Base-by-base conservation (phyloP, 2,113 vertebrate genomes). In the Electrona antarctica region DNA sequence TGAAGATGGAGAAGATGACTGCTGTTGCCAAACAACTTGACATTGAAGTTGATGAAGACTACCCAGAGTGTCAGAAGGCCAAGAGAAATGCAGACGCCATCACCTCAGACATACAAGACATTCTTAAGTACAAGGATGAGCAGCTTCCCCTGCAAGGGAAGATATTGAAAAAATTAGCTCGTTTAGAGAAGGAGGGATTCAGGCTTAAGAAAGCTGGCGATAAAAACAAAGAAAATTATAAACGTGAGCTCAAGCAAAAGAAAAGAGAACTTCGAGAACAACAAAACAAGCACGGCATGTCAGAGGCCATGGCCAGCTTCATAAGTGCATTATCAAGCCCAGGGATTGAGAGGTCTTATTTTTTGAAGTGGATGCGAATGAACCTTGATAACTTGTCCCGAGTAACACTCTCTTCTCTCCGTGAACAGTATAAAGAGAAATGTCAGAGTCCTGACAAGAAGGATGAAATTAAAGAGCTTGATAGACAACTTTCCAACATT, bases 331-430 rank as follows among this genome's bases (percentile, higher is more conserved):
- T 93, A 75, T 86, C 87, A 52, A 70, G 6, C 7, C 15, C 63
- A 57, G 79, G 45, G 0, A 50, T 12, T 49, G 88, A 92, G 15
- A 85, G 87, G 47, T 10, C 54, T 6, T 91, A 81, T 66, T 93
- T 92, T 33, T 41, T 92, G 2, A 90, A 92, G 69, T 93, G 90
- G 91, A 82, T 93, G 86, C 15, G 65, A 54, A 88, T 92, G 21
- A 86, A 89, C 13, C 80, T 93, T 0, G 89, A 93, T 60, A 86
- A 87, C 5, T 0, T 81, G 6, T 88, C 88, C 8, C 64, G 33
- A 0, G 0, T 67, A 62, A 85, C 74, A 29, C 66, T 91, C 0
- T 87, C 67, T 49, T 7, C 0, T 0, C 82, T 92, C 0, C 1
- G 75, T 0, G 80, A 85, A 0, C 5, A 50, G 14, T 92, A 89